Base-by-base conservation (phyloP, 2,888 invertebrate genomes). In the Blera fallax region DNA sequence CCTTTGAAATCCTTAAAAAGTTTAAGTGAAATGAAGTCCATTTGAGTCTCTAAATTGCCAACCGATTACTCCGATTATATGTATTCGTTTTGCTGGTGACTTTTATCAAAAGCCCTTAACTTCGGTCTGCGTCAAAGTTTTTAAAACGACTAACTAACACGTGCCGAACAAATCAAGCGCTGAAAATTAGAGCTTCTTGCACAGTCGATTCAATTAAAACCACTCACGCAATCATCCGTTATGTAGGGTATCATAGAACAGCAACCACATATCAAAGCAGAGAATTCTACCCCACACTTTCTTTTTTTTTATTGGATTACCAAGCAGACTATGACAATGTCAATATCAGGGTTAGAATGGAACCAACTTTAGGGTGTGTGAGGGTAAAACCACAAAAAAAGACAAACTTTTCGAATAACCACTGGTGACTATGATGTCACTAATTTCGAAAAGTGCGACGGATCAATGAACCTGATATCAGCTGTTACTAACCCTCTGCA, bases 391-490 rank as follows among this genome's bases (percentile, higher is more conserved):
- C 21, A 6, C 14, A 7, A 40, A 50, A 50, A 40, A 37, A 16
- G 5, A 14, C 8, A 21, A 32, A 32, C 2, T 32, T 16, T 27
- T 6, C 29, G 2, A 4, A 27, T 24, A n/a, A n/a, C n/a, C n/a
- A n/a, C n/a, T n/a, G n/a, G 21, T 34, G 6, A 45, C 18, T 18
- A 4, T 54, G 40, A 45, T 45, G 58, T 45, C 58, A 70, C 29
- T 54, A 16, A 8, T 45, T 45, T 37, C 5, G 21, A 27, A 40
- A n/a, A 24, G n/a, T 16, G 18, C n/a, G 50, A 27, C 40, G 52
- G 52, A 62, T 64, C 52, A 73, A 73, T 52, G 73, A 73, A 73
- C 73, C 62, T 32, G 5, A 14, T 43, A 52, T 18, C 60, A 48
- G 40, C 18, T 27, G 29, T 52, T 10, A 40, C 0, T 21, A 27